A percentile compares a stretch with the other conserved stretches of the same genome.
Evolutionary conservation across 2,888 invertebrate genomes (phyloP).

Genomic region (Cataglyphis rosenhaueri): DNA sequence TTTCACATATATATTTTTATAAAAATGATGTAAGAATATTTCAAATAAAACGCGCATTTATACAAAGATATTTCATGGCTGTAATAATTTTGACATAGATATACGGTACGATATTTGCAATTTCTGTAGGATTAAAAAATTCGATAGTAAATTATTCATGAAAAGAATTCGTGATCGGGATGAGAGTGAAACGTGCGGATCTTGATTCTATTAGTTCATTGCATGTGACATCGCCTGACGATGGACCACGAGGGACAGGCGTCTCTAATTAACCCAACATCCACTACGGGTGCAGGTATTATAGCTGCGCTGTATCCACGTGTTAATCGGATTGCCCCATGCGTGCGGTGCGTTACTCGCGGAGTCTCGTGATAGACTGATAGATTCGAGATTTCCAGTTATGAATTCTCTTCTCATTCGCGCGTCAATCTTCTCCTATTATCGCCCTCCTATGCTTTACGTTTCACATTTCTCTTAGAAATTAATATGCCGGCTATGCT

Average conservation of each 20-base stretch:
- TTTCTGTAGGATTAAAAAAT: not conserved
- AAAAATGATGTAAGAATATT: not conserved
- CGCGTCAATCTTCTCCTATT: conserved; percentile 17
- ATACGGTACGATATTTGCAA: not conserved
- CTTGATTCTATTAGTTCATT: conserved; percentile 46
- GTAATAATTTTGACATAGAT: not conserved
- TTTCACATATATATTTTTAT: not conserved
- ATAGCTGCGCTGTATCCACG: conserved; percentile 31
- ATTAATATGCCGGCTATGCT: not conserved
- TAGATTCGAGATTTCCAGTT: conserved; percentile 46
- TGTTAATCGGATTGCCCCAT: conserved; percentile 52
- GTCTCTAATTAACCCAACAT: conserved; percentile 48
- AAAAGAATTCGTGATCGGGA: not conserved
- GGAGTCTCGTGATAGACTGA: conserved; percentile 22
- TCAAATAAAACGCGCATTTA: not conserved
- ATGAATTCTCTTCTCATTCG: conserved; percentile 46
- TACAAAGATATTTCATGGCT: not conserved
- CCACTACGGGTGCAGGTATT: conserved; percentile 23
- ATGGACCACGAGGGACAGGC: conserved; percentile 37
- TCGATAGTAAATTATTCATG: not conserved
- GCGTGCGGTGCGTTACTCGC: conserved; percentile 40
- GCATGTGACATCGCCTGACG: conserved; percentile 23
- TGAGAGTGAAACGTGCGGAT: conserved; percentile 17
- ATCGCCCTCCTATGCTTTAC: not conserved
- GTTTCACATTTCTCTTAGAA: conserved; percentile 11